These are phyloP conservation scores for Gambusia holbrooki DNA, from an alignment of 2,113 vertebrate genomes.

Conservation along the genomic window DNA sequence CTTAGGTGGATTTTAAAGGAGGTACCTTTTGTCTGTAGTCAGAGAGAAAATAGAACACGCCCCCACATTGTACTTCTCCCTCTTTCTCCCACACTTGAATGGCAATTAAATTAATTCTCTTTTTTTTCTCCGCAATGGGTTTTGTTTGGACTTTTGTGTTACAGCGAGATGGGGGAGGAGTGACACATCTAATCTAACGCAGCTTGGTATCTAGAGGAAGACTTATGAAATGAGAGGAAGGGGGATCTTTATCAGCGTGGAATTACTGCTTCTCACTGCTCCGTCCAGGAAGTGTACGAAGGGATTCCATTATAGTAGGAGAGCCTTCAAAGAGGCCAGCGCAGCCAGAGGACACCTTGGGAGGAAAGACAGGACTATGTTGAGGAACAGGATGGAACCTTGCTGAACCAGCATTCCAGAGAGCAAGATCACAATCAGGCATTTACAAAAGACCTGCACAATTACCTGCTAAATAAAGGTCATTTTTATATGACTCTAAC, in stretches of 20 bases:
- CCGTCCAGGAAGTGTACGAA: constrained; percentile 89
- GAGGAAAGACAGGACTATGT: constrained; percentile 90
- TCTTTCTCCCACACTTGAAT: constrained; percentile 62
- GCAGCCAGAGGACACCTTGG: constrained; percentile 88
- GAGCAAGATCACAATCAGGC: constrained; percentile 89
- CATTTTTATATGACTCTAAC: constrained; percentile 77
- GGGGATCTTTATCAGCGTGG: constrained; percentile 96
- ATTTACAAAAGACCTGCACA: constrained; percentile 84
- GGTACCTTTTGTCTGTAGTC: constrained; percentile 56
- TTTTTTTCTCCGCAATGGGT: constrained; percentile 20
- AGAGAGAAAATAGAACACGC: constrained; percentile 46
- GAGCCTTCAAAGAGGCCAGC: constrained; percentile 90
- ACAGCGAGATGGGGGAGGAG: constrained; percentile 71
- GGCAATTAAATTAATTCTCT: constrained; percentile 69
- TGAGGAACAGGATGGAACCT: constrained; percentile 90
- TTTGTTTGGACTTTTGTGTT: constrained; percentile 70
- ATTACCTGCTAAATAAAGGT: constrained; percentile 95
- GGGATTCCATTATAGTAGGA: constrained; percentile 87
- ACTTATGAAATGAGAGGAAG: constrained; percentile 97
- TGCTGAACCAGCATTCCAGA: constrained; percentile 96
- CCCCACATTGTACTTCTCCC: constrained; percentile 30
- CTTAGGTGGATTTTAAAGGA: constrained; percentile 50
- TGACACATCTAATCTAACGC: constrained; percentile 93
- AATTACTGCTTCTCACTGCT: constrained; percentile 88
- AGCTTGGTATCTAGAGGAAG: constrained; percentile 91